Evolutionary conservation across 2,797 vertebrate genomes (phyloP).

Genomic region (Enteromius unitaeniatus): DNA sequence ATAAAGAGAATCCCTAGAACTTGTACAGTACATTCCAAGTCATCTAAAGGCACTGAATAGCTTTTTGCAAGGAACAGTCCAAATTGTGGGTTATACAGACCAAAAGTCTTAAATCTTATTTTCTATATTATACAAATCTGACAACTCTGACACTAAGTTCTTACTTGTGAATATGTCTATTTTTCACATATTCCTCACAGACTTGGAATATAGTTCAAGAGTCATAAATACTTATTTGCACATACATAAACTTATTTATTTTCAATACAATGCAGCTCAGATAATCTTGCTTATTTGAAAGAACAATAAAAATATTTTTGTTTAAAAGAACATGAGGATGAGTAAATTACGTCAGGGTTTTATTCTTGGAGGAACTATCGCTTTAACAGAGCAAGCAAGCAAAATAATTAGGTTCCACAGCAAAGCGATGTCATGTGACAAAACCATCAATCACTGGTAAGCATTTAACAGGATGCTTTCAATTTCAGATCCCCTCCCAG

Average conservation of each 20-base stretch:
- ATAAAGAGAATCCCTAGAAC: background rate
- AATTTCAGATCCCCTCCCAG: conserved; percentile 28
- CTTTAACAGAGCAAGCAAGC: conserved; percentile 17
- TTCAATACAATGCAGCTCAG: background rate
- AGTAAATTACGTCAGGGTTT: background rate
- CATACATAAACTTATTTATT: too few species aligned
- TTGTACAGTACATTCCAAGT: background rate
- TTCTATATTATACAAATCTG: background rate
- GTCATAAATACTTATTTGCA: background rate
- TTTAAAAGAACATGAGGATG: background rate
- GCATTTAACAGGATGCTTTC: conserved; percentile 21
- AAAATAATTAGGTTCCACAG: conserved; percentile 24
- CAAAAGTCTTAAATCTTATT: background rate
- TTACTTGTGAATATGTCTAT: background rate
- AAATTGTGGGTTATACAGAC: background rate
- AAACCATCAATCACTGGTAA: conserved; percentile 25
- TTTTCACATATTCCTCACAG: background rate
- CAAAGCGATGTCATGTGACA: conserved; percentile 13
- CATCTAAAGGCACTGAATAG: background rate
- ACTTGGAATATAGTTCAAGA: background rate
- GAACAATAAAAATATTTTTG: background rate
- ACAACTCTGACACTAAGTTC: background rate
- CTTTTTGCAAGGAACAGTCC: background rate
- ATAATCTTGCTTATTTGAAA: background rate
- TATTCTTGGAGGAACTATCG: background rate